Percentiles rank a stretch among this genome's conserved stretches.
Evolutionary conservation across 2,888 invertebrate species (phyloP).

Genomic region (Campopleginae sp.): DNA sequence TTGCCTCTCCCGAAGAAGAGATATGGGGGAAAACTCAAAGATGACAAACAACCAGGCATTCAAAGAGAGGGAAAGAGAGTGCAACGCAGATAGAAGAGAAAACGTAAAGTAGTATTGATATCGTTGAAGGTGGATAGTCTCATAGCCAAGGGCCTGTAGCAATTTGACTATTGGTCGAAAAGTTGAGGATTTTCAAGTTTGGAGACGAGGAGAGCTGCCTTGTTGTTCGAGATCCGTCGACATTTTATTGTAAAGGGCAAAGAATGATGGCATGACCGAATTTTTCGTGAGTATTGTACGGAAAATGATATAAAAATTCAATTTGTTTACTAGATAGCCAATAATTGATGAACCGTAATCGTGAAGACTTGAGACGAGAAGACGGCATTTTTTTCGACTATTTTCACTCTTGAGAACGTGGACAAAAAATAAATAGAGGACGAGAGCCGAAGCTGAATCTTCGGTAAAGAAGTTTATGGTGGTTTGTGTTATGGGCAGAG

Average conservation of each 20-base stretch:
- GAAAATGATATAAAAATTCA: neutral
- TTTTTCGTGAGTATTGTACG: neutral
- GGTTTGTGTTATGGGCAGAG: neutral
- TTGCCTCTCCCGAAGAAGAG: neutral
- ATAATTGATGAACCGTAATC: neutral
- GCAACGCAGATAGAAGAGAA: slow-evolving; percentile 6
- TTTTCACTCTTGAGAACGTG: neutral
- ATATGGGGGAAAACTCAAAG: neutral
- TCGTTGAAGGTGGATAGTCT: neutral
- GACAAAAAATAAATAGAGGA: neutral
- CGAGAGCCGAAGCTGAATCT: neutral
- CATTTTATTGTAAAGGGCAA: neutral
- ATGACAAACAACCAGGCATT: neutral
- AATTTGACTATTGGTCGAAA: neutral
- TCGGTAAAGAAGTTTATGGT: neutral
- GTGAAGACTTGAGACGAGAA: neutral
- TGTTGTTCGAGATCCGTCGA: slow-evolving; percentile 3
- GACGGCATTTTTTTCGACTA: neutral
- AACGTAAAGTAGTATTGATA: slow-evolving; percentile 1
- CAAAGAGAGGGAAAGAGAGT: slow-evolving; percentile 1
- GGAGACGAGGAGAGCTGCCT: neutral
- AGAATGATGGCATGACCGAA: too few species aligned
- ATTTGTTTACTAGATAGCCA: too few species aligned
- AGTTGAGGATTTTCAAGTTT: neutral
- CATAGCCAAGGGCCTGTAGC: neutral